phyloP scores from a whole-genome alignment of 1,140 invertebrate genomes.

The Atopsyche davidsoni region DNA sequence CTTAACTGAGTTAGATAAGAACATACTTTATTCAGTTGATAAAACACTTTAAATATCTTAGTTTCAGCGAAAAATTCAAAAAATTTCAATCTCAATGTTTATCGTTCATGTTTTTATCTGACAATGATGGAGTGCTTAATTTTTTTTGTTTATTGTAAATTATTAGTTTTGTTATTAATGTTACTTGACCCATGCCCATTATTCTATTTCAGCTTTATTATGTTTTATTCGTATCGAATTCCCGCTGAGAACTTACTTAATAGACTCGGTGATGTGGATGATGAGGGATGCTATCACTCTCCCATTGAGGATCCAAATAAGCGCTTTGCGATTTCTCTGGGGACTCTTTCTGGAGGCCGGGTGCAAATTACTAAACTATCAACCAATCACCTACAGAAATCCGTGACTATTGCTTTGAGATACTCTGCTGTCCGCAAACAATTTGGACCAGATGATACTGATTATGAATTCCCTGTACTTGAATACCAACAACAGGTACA shows the following conservation, averaged over 20 bases:
- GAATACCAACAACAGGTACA: conserved; percentile 75
- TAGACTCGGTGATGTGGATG: conserved; percentile 77
- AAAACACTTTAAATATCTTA: no score
- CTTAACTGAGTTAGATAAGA: no score
- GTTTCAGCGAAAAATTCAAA: no score
- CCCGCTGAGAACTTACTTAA: conserved; percentile 74
- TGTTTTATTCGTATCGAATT: conserved; percentile 79
- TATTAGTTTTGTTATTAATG: no score
- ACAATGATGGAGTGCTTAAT: no score
- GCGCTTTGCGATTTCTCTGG: conserved; percentile 72
- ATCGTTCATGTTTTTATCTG: no score
- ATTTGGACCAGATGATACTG: conserved; percentile 57
- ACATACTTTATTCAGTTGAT: no score
- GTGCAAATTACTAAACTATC: conserved; percentile 47
- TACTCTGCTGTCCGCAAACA: conserved; percentile 76
- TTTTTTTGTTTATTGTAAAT: no score
- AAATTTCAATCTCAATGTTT: no score
- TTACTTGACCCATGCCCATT: neutral
- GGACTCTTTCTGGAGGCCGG: conserved; percentile 62
- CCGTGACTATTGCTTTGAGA: conserved; percentile 69
- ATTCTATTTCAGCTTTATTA: conserved; percentile 55
- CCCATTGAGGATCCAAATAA: conserved; percentile 70
- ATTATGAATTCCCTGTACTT: conserved; percentile 65
- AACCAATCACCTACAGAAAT: conserved; percentile 56
- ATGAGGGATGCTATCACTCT: conserved; percentile 72